Evolutionary conservation across 2,888 invertebrate species (phyloP).

Genomic region (Cryptocephalus moraei): DNA sequence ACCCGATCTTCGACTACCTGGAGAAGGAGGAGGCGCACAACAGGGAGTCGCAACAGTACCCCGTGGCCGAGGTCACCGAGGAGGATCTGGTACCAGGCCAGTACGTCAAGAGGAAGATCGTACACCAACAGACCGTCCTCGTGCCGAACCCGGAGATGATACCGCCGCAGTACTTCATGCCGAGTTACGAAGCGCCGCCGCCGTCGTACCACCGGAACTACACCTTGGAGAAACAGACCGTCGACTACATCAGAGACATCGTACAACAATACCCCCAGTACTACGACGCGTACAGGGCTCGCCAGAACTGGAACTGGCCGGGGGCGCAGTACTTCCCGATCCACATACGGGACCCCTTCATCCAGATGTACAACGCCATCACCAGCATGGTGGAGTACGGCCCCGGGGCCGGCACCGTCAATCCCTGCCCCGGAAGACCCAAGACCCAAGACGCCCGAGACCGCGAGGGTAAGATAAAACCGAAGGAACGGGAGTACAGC

Average conservation of each 20-base stretch:
- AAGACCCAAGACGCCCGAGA: conserved; percentile 2
- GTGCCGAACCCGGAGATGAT: conserved; percentile 17
- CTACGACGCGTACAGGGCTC: conserved; percentile 9
- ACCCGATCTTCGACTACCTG: conserved; percentile 31
- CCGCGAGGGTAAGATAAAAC: conserved; percentile 9
- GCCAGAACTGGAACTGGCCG: conserved; percentile 39
- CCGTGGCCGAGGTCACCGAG: conserved; percentile 16
- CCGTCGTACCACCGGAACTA: conserved; percentile 5
- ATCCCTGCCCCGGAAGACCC: conserved; percentile 18
- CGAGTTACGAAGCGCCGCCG: background rate
- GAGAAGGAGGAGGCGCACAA: conserved; percentile 13
- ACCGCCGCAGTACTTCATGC: background rate
- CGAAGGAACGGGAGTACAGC: conserved; percentile 7
- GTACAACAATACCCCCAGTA: conserved; percentile 15
- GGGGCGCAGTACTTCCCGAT: conserved; percentile 46
- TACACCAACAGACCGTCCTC: conserved; percentile 31
- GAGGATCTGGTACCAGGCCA: conserved; percentile 29
- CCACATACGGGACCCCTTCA: conserved; percentile 46
- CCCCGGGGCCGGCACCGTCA: conserved; percentile 40
- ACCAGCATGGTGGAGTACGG: conserved; percentile 49
- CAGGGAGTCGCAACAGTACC: conserved; percentile 7
- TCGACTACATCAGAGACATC: conserved; percentile 29
- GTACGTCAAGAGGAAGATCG: conserved; percentile 31
- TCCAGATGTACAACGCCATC: conserved; percentile 44
- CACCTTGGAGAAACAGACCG: conserved; percentile 23